Percentiles rank a stretch among this genome's conserved stretches.
phyloP scores from a whole-genome alignment of 2,888 invertebrate genomes.

The Xylota sylvarum region DNA sequence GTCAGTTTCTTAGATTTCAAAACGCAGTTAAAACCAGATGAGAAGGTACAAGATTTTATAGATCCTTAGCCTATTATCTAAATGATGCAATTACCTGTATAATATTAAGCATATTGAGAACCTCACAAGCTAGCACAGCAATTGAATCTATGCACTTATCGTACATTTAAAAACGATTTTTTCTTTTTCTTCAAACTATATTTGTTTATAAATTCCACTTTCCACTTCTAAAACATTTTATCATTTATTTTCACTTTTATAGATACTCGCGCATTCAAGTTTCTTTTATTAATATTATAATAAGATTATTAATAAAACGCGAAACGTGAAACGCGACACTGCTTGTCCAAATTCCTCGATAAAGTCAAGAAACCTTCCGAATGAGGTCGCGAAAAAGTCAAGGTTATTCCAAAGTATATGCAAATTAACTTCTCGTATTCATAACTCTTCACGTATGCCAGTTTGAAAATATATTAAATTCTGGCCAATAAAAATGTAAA shows the following conservation, averaged over 20 bases:
- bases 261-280: slow-evolving; percentile 29
- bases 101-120: slow-evolving; percentile 68
- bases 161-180: slow-evolving; percentile 52
- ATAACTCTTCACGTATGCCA: slow-evolving; percentile 13
- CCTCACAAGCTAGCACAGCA: slow-evolving; percentile 58
- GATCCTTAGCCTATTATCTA: too few species aligned
- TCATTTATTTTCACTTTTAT: slow-evolving; percentile 55
- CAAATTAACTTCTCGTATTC: slow-evolving; percentile 19
- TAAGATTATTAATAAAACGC: slow-evolving; percentile 7
- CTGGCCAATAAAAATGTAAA: slow-evolving; percentile 14
- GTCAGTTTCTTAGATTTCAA: too few species aligned
- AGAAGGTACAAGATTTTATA: too few species aligned
- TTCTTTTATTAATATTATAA: background rate
- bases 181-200: too few species aligned
- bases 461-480: slow-evolving; percentile 7
- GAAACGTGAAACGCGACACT: slow-evolving; percentile 12
- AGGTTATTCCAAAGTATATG: slow-evolving; percentile 59
- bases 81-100: slow-evolving; percentile 52
- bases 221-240: slow-evolving; percentile 18
- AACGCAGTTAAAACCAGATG: too few species aligned
- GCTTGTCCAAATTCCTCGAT: background rate
- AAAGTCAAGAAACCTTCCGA: slow-evolving; percentile 13
- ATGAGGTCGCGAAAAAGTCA: slow-evolving; percentile 48
- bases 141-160: slow-evolving; percentile 65
- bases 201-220: slow-evolving; percentile 25